These are phyloP conservation scores for Sciaenops ocellatus DNA, from an alignment of 2,797 vertebrate species.

Conservation along the genomic window DNA sequence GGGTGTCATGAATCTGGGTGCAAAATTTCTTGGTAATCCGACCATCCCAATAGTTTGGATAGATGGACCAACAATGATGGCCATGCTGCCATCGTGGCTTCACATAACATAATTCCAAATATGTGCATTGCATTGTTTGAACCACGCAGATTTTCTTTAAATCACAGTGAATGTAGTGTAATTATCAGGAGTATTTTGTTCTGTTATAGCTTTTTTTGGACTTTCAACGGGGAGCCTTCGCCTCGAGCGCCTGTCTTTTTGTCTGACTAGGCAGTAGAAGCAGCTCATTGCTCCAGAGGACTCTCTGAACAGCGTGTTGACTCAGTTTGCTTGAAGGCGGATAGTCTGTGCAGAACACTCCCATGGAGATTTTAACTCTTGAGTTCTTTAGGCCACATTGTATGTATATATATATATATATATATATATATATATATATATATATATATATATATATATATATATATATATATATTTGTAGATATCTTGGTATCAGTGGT, in stretches of 20 bases:
- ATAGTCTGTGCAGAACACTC: slow-evolving; percentile 51
- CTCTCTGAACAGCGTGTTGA: slow-evolving; percentile 57
- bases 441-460: slow-evolving; percentile 53
- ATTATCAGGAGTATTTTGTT: slow-evolving; percentile 26
- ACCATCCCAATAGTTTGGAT: not conserved
- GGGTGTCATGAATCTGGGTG: not conserved
- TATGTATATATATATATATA: slow-evolving; percentile 53
- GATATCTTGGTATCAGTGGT: slow-evolving; percentile 32
- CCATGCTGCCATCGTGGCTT: too few relatives aligned
- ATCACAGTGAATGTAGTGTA: not conserved
- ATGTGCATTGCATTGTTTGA: not conserved
- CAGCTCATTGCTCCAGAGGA: slow-evolving; percentile 50
- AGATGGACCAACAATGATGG: too few relatives aligned
- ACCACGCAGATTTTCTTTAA: not conserved
- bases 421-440: slow-evolving; percentile 55
- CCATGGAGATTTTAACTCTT: slow-evolving; percentile 48
- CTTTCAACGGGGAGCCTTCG: slow-evolving; percentile 32
- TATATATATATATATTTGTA: slow-evolving; percentile 15
- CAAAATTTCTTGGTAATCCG: too few relatives aligned
- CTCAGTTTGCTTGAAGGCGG: slow-evolving; percentile 70
- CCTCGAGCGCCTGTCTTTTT: slow-evolving; percentile 43
- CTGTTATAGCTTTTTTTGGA: slow-evolving; percentile 6
- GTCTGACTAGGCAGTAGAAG: slow-evolving; percentile 58
- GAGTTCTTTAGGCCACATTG: slow-evolving; percentile 55
- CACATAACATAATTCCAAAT: not conserved